These are phyloP conservation scores for Eupithecia exiguata DNA, from an alignment of 2,888 invertebrate genomes.

Conservation along the genomic window DNA sequence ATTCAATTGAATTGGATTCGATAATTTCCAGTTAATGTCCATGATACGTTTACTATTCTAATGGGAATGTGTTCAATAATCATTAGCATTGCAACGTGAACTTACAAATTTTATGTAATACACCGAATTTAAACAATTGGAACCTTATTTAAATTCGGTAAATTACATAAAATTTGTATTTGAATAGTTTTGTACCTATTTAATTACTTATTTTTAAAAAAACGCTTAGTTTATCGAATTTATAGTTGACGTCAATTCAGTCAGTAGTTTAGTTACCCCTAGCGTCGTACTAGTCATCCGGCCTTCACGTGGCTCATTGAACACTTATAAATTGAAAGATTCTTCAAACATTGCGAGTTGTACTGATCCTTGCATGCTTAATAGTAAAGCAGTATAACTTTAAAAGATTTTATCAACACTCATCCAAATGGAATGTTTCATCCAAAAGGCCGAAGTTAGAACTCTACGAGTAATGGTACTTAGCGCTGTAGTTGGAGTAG, in stretches of 20 bases:
- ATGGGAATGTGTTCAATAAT: not conserved
- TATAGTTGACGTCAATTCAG: not conserved
- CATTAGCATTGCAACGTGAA: not conserved
- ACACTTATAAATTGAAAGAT: not conserved
- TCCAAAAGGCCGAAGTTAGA: not conserved
- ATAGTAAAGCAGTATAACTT: not conserved
- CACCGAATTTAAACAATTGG: no score
- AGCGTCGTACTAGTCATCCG: not conserved
- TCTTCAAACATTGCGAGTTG: not conserved
- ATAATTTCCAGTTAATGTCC: not conserved
- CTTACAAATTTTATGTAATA: no score
- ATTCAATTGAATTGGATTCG: slow-evolving; percentile 3
- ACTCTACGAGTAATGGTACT: not conserved
- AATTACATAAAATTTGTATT: slow-evolving; percentile 5
- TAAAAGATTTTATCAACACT: not conserved
- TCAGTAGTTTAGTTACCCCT: not conserved
- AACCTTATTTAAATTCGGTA: not conserved
- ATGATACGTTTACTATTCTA: not conserved
- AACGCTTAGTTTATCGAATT: not conserved
- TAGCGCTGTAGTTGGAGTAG: no score
- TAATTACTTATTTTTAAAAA: not conserved
- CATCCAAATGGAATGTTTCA: not conserved
- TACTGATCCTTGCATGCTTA: not conserved
- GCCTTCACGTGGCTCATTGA: not conserved
- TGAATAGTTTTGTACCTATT: not conserved